Base-by-base conservation (phyloP, 2,888 invertebrate species). In the Pandemis corylana region DNA sequence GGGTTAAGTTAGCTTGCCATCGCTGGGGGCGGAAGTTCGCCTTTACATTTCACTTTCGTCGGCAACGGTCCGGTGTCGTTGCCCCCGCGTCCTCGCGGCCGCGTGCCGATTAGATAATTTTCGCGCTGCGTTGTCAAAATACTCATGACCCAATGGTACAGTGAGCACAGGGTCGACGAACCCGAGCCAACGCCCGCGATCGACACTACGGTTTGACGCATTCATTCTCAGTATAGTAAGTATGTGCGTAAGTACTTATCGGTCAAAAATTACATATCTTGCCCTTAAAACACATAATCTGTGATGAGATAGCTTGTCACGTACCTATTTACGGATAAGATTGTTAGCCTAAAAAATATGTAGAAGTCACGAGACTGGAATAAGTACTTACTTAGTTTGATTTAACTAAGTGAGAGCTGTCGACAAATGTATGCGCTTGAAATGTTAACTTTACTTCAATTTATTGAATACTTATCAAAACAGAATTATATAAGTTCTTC, bases 91-190 rank as follows among this genome's bases (percentile, higher is more conserved):
- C 92, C 92, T 93, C 93, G 93, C 90, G 87, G 85, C 89, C 89
- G 93, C 90, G 93, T 91, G 91, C 94, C 92, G 94, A 91, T 94
- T 94, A 94, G 93, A 94, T 94, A 94, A 94, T 93, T 93, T 92
- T 92, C 91, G 91, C 91, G 89, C 89, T 89, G 90, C 91, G 90
- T 92, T 94, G 94, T 93, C 93, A 93, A 93, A 94, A 93, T 93
- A 93, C 92, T 92, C 92, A 89, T 94, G 93, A 93, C 94, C 94
- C 88, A 94, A 90, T 94, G 94, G 89, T 93, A 93, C 92, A 94
- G 89, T 94, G 93, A 93, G 89, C 90, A 87, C 86, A 84, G 78
- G 85, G 89, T 87, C 91, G 83, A 83, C 84, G 91, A 93, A 89
- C 93, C 78, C 86, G 80, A 75, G 67, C 84, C 84, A 86, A 87